Conservation (phyloP, 2,113 vertebrate genomes). For the Grantiella picta region DNA sequence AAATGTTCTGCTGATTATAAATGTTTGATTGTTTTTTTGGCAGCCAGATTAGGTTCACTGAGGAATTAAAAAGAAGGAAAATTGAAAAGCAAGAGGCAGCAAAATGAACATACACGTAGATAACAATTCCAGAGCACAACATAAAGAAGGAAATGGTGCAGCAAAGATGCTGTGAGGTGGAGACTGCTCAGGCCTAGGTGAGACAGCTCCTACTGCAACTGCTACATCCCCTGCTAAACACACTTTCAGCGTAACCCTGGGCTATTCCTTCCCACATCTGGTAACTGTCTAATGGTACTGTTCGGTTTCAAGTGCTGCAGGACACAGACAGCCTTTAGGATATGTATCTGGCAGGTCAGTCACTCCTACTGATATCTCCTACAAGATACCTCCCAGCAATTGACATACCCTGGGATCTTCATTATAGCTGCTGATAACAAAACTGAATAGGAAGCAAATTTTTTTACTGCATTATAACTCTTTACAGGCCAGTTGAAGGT, state of each 20-base stretch:
- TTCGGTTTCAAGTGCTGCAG: neutral
- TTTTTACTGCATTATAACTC: neutral
- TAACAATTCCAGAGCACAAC: neutral
- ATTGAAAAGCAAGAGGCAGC: neutral
- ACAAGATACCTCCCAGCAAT: neutral
- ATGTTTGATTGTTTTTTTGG: neutral
- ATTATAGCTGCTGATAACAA: neutral
- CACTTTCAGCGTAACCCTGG: neutral
- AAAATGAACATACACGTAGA: neutral
- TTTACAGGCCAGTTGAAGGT: neutral
- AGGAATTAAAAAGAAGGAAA: neutral
- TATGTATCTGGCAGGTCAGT: neutral
- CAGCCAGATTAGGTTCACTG: neutral
- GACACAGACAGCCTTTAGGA: neutral
- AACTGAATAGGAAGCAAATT: neutral
- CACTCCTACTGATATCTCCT: neutral
- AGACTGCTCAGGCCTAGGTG: neutral
- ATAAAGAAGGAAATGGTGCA: neutral
- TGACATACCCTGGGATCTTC: neutral
- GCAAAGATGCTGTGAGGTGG: neutral
- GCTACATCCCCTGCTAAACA: neutral
- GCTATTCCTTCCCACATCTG: neutral
- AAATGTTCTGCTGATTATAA: neutral
- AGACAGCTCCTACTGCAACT: neutral
- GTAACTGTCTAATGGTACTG: neutral